Evolutionary conservation across 2,113 vertebrate species (phyloP).

Genomic region (Stegostoma tigrinum): DNA sequence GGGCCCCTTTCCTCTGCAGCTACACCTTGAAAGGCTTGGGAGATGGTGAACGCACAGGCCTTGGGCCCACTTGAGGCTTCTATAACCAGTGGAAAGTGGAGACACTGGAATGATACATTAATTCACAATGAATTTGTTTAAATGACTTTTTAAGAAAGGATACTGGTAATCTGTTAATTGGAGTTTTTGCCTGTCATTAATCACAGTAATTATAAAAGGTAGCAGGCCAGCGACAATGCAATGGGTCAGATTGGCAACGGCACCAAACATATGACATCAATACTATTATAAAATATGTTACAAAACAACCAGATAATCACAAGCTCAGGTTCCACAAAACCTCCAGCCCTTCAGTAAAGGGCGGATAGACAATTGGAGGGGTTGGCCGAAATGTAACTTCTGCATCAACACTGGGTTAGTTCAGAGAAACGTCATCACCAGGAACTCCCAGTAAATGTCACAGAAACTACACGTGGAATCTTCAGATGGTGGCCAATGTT

Average conservation of each 20-base stretch:
- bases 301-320: not conserved
- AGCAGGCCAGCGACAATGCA: not conserved
- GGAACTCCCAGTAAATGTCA: not conserved
- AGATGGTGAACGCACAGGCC: not conserved
- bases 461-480: not conserved
- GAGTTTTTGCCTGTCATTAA: not conserved
- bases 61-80: not conserved
- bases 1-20: not conserved
- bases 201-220: not conserved
- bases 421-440: not conserved
- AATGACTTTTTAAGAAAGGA: not conserved
- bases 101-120: not conserved
- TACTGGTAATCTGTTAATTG: not conserved
- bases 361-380: not conserved
- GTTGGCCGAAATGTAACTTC: not conserved
- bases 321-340: not conserved
- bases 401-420: not conserved
- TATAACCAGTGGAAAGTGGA: too few relatives aligned
- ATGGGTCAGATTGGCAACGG: not conserved
- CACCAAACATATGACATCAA: not conserved
- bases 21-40: not conserved
- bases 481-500: not conserved
- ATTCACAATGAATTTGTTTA: not conserved
- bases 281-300: not conserved
- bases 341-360: not conserved